A percentile compares a stretch with the other conserved stretches of the same genome.
These are phyloP conservation scores for Dreissena rostriformis DNA, from an alignment of 1,140 invertebrate species.

Conservation along the genomic window DNA sequence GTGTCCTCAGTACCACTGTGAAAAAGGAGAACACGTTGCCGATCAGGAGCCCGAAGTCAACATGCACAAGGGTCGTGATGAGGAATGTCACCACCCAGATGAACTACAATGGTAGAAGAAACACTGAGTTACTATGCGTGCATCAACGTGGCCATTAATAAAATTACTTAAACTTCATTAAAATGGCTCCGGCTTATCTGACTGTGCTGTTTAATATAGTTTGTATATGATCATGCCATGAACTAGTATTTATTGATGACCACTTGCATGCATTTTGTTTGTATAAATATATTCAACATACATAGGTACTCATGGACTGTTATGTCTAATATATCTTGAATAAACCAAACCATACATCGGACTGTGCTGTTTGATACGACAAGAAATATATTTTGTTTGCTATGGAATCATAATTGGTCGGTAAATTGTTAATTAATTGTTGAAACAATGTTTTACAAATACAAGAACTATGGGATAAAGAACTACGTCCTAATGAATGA, in stretches of 20 bases:
- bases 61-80: slow-evolving; percentile 63
- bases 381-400: neutral
- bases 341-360: too few relatives aligned
- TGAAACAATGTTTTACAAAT: too few relatives aligned
- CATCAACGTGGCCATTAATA: neutral
- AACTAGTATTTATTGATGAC: too few relatives aligned
- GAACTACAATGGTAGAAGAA: slow-evolving; percentile 54
- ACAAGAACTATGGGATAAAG: too few relatives aligned
- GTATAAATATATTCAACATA: too few relatives aligned
- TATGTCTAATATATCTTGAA: too few relatives aligned
- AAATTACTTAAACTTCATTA: neutral
- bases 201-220: neutral
- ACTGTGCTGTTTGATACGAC: neutral
- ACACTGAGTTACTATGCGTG: neutral
- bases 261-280: too few relatives aligned
- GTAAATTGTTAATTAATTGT: neutral
- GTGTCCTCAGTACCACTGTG: slow-evolving; percentile 70
- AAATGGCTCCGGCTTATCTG: neutral
- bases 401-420: neutral
- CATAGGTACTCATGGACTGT: too few relatives aligned
- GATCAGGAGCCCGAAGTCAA: slow-evolving; percentile 68
- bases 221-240: neutral
- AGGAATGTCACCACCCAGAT: slow-evolving; percentile 71
- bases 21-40: slow-evolving; percentile 71
- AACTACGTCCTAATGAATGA: too few relatives aligned